phyloP scores from a whole-genome alignment of 2,797 vertebrate genomes.

The Mallotus villosus region DNA sequence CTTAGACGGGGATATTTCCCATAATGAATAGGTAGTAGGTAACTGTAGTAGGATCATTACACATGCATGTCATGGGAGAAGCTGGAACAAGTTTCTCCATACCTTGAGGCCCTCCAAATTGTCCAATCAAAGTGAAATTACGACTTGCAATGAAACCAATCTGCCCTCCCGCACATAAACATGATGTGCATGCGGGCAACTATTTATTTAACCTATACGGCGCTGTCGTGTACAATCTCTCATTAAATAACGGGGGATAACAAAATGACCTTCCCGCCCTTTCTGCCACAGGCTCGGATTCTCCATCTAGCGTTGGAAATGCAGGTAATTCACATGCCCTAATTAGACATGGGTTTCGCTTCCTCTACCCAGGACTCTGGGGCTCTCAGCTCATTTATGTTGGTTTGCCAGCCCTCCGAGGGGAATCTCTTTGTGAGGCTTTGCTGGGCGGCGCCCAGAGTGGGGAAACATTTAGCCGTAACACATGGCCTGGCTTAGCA shows the following conservation, averaged over 20 bases:
- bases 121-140: too few species aligned
- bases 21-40: too few species aligned
- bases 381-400: conserved; percentile 21
- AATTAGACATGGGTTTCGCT: background rate
- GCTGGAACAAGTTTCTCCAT: too few species aligned
- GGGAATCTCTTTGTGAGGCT: conserved; percentile 15
- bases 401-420: conserved; percentile 6
- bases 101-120: too few species aligned
- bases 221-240: background rate
- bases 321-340: background rate
- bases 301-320: too few species aligned
- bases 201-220: background rate
- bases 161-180: background rate
- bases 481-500: conserved; percentile 18
- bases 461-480: conserved; percentile 32
- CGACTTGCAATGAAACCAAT: too few species aligned
- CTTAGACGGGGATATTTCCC: background rate
- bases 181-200: background rate
- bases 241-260: background rate
- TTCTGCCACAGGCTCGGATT: too few species aligned
- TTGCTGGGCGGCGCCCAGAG: conserved; percentile 40
- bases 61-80: too few species aligned
- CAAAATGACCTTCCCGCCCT: too few species aligned
- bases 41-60: too few species aligned
- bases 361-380: conserved; percentile 10